These are phyloP conservation scores for Rotaria macrura DNA, from an alignment of 2,888 invertebrate genomes.

Conservation along the genomic window DNA sequence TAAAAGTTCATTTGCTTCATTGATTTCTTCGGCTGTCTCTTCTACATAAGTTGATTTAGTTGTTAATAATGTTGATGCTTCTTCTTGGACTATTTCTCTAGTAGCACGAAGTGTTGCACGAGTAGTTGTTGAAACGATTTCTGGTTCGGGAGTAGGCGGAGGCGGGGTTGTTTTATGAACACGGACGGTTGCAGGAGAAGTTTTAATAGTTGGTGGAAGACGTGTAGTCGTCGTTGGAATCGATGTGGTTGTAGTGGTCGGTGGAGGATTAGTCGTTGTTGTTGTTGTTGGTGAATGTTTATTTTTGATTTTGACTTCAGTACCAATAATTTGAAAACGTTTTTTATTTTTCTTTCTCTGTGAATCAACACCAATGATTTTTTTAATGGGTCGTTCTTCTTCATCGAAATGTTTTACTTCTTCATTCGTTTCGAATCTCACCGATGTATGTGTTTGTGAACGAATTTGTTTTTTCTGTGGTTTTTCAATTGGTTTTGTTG, in stretches of 20 bases:
- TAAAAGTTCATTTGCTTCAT: not conserved
- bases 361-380: not conserved
- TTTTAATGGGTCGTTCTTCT: not conserved
- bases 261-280: too few species aligned
- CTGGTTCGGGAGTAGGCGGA: not conserved
- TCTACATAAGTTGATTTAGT: not conserved
- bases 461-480: not conserved
- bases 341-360: not conserved
- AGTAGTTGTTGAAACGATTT: not conserved
- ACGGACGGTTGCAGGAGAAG: not conserved
- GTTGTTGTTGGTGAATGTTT: not conserved
- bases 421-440: not conserved
- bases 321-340: not conserved
- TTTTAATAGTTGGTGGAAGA: not conserved
- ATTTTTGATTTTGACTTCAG: not conserved
- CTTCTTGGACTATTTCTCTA: not conserved
- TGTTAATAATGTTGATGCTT: not conserved
- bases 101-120: not conserved
- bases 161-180: not conserved
- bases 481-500: not conserved
- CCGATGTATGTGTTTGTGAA: not conserved
- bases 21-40: not conserved
- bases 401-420: not conserved
- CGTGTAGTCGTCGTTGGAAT: not conserved
- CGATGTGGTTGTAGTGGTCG: not conserved